These are phyloP conservation scores for Scatophagus argus DNA, from an alignment of 2,113 vertebrate species.

Conservation along the genomic window DNA sequence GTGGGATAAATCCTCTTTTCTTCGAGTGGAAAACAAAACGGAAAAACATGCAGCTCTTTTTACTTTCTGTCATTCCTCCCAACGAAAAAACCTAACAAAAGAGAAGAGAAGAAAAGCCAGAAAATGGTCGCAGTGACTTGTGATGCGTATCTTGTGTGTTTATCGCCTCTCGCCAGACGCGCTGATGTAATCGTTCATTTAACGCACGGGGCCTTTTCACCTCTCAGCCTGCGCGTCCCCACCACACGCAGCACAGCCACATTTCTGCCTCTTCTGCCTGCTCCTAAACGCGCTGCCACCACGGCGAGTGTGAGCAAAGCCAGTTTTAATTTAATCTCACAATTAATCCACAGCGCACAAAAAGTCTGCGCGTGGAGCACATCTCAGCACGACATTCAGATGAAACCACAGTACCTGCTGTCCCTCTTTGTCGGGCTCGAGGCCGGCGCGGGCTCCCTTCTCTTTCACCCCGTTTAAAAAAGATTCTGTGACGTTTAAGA, in stretches of 20 bases:
- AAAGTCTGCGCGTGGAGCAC: background rate
- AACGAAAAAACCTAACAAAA: too few relatives aligned
- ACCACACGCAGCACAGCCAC: too few relatives aligned
- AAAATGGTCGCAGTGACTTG: constrained; percentile 31
- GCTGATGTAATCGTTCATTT: constrained; percentile 68
- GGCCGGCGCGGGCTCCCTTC: constrained; percentile 13
- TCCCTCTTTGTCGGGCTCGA: constrained; percentile 20
- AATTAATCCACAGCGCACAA: background rate
- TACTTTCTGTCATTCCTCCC: constrained; percentile 49
- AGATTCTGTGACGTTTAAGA: background rate
- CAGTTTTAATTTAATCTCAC: background rate
- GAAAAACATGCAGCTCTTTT: background rate
- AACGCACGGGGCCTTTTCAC: constrained; percentile 52
- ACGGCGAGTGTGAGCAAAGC: too few relatives aligned
- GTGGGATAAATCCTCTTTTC: constrained; percentile 25
- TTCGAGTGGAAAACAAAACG: constrained; percentile 58
- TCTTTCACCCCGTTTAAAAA: background rate
- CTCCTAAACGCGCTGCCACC: too few relatives aligned
- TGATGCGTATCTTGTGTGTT: constrained; percentile 68
- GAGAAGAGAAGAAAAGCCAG: constrained; percentile 24
- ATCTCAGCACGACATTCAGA: background rate
- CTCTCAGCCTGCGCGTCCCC: constrained; percentile 5
- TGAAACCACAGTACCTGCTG: constrained; percentile 20
- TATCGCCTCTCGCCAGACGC: constrained; percentile 62
- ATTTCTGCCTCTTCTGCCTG: too few relatives aligned